These are phyloP conservation scores for Craseonycteris thonglongyai DNA, from an alignment of 2,113 vertebrate genomes.

Conservation along the genomic window DNA sequence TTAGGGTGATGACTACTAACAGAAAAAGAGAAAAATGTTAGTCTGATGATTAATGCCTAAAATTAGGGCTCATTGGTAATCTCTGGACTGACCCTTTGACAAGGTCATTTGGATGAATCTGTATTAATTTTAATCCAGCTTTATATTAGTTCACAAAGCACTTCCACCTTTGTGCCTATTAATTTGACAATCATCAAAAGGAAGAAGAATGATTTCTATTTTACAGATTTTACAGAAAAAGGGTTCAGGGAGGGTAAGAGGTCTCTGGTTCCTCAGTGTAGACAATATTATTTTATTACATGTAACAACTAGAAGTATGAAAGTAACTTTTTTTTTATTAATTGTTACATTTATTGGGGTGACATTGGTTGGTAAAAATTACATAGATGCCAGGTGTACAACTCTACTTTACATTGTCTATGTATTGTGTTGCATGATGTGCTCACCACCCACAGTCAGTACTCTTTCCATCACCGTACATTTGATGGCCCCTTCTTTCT, in stretches of 20 bases:
- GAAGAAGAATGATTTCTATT: neutral
- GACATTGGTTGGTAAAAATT: too few species aligned
- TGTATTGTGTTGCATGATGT: too few species aligned
- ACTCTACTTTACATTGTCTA: too few species aligned
- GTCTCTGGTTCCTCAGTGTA: neutral
- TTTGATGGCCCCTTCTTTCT: too few species aligned
- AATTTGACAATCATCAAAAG: neutral
- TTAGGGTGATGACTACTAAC: neutral
- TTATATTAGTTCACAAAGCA: neutral
- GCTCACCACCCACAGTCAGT: too few species aligned
- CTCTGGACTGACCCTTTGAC: neutral
- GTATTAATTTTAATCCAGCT: neutral
- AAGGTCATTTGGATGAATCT: neutral
- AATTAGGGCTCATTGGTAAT: neutral
- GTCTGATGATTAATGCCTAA: slow-evolving; percentile 4
- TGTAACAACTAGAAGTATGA: neutral
- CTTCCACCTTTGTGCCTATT: neutral
- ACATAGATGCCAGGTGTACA: too few species aligned
- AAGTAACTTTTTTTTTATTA: neutral
- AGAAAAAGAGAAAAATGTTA: slow-evolving; percentile 27
- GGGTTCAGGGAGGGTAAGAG: neutral
- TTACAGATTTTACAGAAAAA: neutral
- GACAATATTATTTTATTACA: neutral
- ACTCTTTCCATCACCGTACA: too few species aligned
- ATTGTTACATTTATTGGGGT: too few species aligned